Percentiles rank a stretch among this genome's conserved stretches.
phyloP scores from a whole-genome alignment of 2,797 vertebrate genomes.

The Myotis findleyi region DNA sequence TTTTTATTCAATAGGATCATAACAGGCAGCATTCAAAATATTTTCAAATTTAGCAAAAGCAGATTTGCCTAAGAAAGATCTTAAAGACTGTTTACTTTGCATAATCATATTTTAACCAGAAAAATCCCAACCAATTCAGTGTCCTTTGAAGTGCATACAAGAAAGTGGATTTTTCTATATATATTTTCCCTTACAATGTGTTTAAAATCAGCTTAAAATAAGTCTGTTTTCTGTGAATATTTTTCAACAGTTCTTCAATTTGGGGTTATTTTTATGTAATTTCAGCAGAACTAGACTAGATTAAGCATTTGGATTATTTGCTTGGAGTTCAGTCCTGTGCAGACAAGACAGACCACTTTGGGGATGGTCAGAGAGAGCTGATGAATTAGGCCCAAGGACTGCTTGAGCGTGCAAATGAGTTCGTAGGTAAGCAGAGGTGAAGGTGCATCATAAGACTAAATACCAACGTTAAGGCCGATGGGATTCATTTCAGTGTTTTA shows the following conservation, averaged over 20 bases:
- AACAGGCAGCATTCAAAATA: constrained; percentile 61
- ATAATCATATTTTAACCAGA: constrained; percentile 80
- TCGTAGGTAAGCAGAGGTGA: not conserved
- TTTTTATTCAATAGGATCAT: constrained; percentile 49
- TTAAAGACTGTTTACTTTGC: constrained; percentile 79
- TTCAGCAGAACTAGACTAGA: not conserved
- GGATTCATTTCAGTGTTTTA: not conserved
- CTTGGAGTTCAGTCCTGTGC: not conserved
- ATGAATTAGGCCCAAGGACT: not conserved
- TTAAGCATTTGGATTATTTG: constrained; percentile 37
- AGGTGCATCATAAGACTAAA: not conserved
- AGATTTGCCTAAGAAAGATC: constrained; percentile 81
- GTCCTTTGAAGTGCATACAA: constrained; percentile 15
- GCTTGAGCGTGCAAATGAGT: not conserved
- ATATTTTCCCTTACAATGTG: not conserved
- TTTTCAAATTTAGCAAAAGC: constrained; percentile 79
- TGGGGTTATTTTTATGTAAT: constrained; percentile 12
- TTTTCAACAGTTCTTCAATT: not conserved
- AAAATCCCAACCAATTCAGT: constrained; percentile 75
- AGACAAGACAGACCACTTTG: not conserved
- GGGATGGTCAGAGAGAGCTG: not conserved
- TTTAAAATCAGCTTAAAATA: constrained; percentile 33
- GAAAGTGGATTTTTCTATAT: constrained; percentile 23
- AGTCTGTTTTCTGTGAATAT: constrained; percentile 24
- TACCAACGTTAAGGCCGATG: not conserved